Base-by-base conservation (phyloP, 2,113 vertebrate genomes). In the Chaenogobius annularis region DNA sequence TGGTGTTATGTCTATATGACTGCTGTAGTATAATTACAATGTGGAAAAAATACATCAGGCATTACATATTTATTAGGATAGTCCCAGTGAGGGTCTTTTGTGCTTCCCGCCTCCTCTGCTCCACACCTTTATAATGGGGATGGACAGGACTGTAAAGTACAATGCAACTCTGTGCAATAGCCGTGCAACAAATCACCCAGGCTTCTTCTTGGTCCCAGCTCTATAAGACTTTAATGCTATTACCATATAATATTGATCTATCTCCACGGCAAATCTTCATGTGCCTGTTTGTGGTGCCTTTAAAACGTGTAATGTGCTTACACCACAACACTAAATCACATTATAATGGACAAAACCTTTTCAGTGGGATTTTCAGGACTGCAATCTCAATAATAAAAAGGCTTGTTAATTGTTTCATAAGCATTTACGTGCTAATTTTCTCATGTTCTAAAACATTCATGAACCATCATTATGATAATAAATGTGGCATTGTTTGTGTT, bases 81-180 rank as follows among this genome's bases (percentile, higher is more conserved):
- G 66, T 46, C 1, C 58, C 37, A 17, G 31, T 66, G 37, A 17
- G 22, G 6, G 19, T 47, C 54, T 62, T 63, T 50, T 48, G 26
- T 63, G 37, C 58, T 54, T 22, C 54, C 44, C n/a, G 10, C 65
- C 14, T 26, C 54, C 55, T 52, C 55, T 23, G 58, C 69, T 20
- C 14, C 46, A 48, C 47, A 63, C 66, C 43, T 13, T 76, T 40
- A 74, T 74, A 66, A 68, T 63, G 43, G 77, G 56, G 68, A 50
- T 69, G 69, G 74, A 71, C 63, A 71, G 22, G 66, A 58, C 54
- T 68, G 40, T 63, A 71, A 63, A 63, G 74, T 37, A 43, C 46
- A 73, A 70, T 70, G 70, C 78, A 78, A 74, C 66, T 48, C 44
- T 65, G 23, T 70, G 73, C 68, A 73, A 79, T 10, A 77, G 64